Evolutionary conservation across 2,797 vertebrate genomes (phyloP).

Genomic region (Xiphophorus birchmanni): DNA sequence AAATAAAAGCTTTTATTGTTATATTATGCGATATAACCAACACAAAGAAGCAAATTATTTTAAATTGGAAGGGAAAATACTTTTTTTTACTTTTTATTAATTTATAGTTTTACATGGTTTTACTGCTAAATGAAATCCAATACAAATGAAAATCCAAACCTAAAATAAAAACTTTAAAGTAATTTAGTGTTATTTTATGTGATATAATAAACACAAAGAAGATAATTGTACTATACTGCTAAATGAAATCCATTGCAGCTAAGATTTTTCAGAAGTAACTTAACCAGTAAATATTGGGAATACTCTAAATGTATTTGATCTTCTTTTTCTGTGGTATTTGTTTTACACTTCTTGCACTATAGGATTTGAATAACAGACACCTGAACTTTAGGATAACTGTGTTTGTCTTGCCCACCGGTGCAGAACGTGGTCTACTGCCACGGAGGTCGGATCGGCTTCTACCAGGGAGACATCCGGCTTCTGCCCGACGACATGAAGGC

Average conservation of each 20-base stretch:
- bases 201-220: not conserved
- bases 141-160: not conserved
- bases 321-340: not conserved
- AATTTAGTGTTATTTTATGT: not conserved
- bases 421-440: slow-evolving; percentile 98
- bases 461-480: slow-evolving; percentile 96
- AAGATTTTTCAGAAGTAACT: too few relatives aligned
- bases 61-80: not conserved
- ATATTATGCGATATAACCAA: not conserved
- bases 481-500: slow-evolving; percentile 97
- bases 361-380: not conserved
- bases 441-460: slow-evolving; percentile 94
- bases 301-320: not conserved
- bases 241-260: too few relatives aligned
- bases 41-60: not conserved
- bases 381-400: not conserved
- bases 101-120: not conserved
- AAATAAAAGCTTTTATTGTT: not conserved
- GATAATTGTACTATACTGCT: too few relatives aligned
- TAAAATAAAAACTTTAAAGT: not conserved
- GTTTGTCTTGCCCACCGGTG: slow-evolving; percentile 17
- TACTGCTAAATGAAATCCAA: not conserved
- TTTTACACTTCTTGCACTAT: too few relatives aligned
- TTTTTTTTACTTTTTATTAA: not conserved
- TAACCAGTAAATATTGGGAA: not conserved